These are phyloP conservation scores for Enteromius thamalakanensis DNA, from an alignment of 2,797 vertebrate genomes.

Conservation along the genomic window DNA sequence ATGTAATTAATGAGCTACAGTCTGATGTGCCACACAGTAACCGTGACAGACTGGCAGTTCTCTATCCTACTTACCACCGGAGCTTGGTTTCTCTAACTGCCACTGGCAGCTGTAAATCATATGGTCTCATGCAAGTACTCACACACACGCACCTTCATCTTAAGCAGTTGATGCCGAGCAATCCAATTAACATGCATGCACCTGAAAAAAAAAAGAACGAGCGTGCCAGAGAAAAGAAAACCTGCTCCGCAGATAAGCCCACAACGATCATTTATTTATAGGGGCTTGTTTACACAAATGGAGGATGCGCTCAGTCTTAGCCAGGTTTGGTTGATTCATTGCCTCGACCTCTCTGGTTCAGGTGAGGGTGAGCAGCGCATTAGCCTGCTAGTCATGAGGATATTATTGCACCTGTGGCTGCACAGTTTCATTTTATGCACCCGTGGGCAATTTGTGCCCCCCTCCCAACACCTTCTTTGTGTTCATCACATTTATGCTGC, in stretches of 20 bases:
- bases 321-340: slow-evolving; percentile 53
- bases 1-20: slow-evolving; percentile 15
- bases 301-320: slow-evolving; percentile 41
- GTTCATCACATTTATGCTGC: slow-evolving; percentile 49
- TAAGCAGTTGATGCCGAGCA: slow-evolving; percentile 46
- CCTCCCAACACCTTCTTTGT: slow-evolving; percentile 21
- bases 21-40: slow-evolving; percentile 20
- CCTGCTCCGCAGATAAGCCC: slow-evolving; percentile 51
- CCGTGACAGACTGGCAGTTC: slow-evolving; percentile 10
- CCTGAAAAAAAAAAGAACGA: slow-evolving; percentile 21
- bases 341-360: slow-evolving; percentile 56
- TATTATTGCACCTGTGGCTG: slow-evolving; percentile 52
- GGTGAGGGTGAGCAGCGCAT: slow-evolving; percentile 55
- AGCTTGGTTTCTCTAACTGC: neutral
- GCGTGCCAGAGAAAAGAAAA: neutral
- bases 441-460: slow-evolving; percentile 56
- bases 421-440: slow-evolving; percentile 57
- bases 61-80: neutral
- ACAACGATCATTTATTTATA: slow-evolving; percentile 63
- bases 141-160: slow-evolving; percentile 22
- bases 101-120: slow-evolving; percentile 21
- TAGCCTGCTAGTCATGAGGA: slow-evolving; percentile 48
- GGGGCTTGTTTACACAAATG: slow-evolving; percentile 62
- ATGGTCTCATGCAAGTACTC: neutral
- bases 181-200: slow-evolving; percentile 60